Conservation (phyloP, 2,797 vertebrate species). For the Florisuga fusca region DNA sequence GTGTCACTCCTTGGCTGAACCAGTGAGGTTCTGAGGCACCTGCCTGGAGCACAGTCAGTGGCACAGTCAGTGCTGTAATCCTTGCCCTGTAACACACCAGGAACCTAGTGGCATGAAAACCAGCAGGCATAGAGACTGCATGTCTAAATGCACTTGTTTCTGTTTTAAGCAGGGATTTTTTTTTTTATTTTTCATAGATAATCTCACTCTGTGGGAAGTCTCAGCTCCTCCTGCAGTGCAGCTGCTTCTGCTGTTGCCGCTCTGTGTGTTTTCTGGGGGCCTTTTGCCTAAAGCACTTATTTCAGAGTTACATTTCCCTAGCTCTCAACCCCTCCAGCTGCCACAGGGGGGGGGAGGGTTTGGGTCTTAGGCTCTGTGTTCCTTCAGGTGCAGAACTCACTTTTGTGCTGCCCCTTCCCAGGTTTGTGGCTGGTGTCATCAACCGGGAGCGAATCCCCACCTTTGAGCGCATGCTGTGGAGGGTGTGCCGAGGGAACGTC, state of each 20-base stretch:
- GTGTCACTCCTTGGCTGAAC: not conserved
- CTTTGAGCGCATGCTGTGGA: conserved; percentile 98
- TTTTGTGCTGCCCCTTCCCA: conserved; percentile 26
- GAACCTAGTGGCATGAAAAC: not conserved
- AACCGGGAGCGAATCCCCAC: conserved; percentile 94
- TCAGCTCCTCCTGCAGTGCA: fast-evolving
- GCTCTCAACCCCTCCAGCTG: fast-evolving
- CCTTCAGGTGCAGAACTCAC: not conserved
- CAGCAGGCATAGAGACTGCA: not conserved
- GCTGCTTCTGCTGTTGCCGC: not conserved
- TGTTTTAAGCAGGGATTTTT: not conserved
- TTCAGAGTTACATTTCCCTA: not conserved
- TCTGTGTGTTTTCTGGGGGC: fast-evolving
- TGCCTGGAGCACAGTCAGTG: not conserved
- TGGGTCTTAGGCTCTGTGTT: not conserved
- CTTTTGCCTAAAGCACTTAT: not conserved
- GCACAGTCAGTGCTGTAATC: not conserved
- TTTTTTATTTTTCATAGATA: not conserved
- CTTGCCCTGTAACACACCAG: not conserved
- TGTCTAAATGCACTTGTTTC: not conserved
- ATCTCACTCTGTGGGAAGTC: not conserved
- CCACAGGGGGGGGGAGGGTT: fast-evolving
- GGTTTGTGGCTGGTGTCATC: conserved; percentile 97
- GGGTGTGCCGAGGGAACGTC: conserved; percentile 96
- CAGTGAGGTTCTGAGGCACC: not conserved